Evolutionary conservation across 2,888 invertebrate genomes (phyloP), one percentile per base, ranked within the genome.

Genomic region (Ichneumoninae sp.): DNA sequence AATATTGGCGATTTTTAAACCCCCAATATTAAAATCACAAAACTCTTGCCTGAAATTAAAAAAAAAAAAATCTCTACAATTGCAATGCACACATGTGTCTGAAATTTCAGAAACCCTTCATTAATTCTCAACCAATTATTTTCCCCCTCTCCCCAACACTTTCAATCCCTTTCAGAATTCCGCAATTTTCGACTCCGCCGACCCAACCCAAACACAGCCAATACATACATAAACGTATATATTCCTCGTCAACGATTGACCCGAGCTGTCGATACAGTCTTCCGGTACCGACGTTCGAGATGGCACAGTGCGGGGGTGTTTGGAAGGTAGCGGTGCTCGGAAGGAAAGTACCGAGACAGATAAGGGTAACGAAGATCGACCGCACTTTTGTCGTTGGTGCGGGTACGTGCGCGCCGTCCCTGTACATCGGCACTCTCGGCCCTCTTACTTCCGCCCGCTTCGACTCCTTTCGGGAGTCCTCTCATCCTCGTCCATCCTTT

Each of bases 301-400:
- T 33, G 54, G 52, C 54, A 33, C n/a, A 54, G 22, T 10, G 50
- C 16, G 8, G 30, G n/a, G 40, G 8, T 8, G 33, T 6, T 33
- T 8, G 40, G 40, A 8, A 40, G 7, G 36, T 36, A 8, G 40
- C 40, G 40, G 5, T 0, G 40, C 40, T 40, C 3, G 16, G 3
- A 40, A 71, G 40, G 44, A 13, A 60, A 50, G 60, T 86, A 87
- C 86, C 85, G 86, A 85, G 85, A 87, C 88, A 86, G 89, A 89
- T 89, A 89, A 89, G 87, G 86, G 85, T 89, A 89, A 89, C 89
- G 89, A 89, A 88, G 88, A 78, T 78, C 44, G 82, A 88, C 85
- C 85, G 83, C 83, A 89, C 88, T 89, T 89, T 88, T 88, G 85
- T 87, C 86, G 85, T 86, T 57, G 57, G 19, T 26, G 71, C 47